Evolutionary conservation across 2,888 invertebrate species (phyloP).

Genomic region (Melanargia galathea): DNA sequence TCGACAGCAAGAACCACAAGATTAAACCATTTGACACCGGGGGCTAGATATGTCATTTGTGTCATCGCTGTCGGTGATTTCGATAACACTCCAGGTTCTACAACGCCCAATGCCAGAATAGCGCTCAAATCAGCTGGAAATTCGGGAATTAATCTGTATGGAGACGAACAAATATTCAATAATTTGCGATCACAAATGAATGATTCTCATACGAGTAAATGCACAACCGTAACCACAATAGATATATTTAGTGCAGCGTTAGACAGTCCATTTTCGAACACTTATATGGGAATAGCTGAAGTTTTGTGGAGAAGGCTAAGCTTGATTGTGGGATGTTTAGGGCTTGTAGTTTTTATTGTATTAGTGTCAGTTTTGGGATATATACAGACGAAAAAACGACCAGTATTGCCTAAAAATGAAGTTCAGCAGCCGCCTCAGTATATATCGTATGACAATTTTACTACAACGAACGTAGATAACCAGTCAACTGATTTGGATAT

Average conservation of each 20-base stretch:
- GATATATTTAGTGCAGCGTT: conserved; percentile 86
- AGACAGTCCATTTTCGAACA: conserved; percentile 82
- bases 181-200: conserved; percentile 71
- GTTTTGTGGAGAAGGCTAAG: conserved; percentile 91
- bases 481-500: conserved; percentile 75
- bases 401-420: conserved; percentile 88
- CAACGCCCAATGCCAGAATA: conserved; percentile 78
- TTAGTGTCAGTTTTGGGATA: conserved; percentile 92
- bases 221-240: conserved; percentile 88
- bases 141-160: conserved; percentile 70
- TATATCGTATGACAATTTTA: conserved; percentile 86
- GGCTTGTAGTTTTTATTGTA: conserved; percentile 91
- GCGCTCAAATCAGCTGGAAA: conserved; percentile 65
- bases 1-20: conserved; percentile 87
- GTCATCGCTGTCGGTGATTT: conserved; percentile 91
- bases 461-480: conserved; percentile 64
- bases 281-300: conserved; percentile 87
- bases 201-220: conserved; percentile 89
- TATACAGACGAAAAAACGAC: conserved; percentile 91
- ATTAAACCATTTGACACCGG: conserved; percentile 88
- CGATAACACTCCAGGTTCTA: conserved; percentile 71
- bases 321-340: conserved; percentile 93
- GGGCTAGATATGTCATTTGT: conserved; percentile 92
- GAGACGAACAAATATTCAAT: conserved; percentile 83
- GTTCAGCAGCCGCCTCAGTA: conserved; percentile 89